Percentiles rank a stretch among this genome's conserved stretches.
phyloP scores from a whole-genome alignment of 2,113 vertebrate genomes.

The Dissostichus mawsoni region DNA sequence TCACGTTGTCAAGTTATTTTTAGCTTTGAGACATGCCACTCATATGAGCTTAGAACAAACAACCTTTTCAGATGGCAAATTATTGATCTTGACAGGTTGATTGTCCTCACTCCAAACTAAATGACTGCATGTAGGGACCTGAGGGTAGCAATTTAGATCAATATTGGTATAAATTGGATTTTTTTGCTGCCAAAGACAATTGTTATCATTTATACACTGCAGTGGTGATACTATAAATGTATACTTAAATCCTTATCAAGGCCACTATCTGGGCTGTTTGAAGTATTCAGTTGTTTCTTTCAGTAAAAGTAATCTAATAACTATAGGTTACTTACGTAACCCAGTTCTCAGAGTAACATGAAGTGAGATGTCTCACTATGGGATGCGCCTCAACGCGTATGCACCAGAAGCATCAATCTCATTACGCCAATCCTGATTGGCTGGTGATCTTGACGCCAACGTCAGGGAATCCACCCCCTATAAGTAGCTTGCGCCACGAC shows the following conservation, averaged over 20 bases:
- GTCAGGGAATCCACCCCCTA: no score
- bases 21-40: neutral
- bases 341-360: no score
- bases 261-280: neutral
- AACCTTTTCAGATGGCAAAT: neutral
- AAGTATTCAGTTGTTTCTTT: neutral
- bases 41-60: neutral
- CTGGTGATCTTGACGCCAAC: no score
- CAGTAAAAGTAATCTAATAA: no score
- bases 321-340: no score
- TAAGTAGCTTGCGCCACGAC: no score
- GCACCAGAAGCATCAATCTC: no score
- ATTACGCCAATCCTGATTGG: no score
- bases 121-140: neutral
- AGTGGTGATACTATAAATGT: neutral
- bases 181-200: neutral
- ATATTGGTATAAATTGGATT: neutral
- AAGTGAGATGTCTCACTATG: no score
- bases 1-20: conserved; percentile 17
- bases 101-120: neutral
- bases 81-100: neutral
- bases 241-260: neutral
- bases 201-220: neutral
- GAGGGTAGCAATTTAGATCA: neutral
- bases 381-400: no score